Base-by-base conservation (phyloP, 1,140 invertebrate species). In the Oncopodura yosiiana region DNA sequence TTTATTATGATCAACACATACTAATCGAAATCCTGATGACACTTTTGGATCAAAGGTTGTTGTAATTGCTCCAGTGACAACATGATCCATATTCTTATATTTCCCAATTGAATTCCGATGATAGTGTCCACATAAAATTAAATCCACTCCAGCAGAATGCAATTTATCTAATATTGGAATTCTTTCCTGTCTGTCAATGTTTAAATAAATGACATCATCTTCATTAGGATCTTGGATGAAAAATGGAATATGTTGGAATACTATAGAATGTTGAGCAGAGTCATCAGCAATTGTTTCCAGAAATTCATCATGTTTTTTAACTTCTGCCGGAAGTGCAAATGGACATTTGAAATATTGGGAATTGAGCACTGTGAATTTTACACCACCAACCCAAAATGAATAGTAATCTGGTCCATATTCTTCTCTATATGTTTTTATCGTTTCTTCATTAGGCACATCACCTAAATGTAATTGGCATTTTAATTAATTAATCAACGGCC, bases 231-330 rank as follows among this genome's bases (percentile, higher is more conserved):
- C 42, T 3, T 64, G 45, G 2, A 77, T n/a, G 65, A 78, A 79
- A 66, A 70, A 74, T 3, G 77, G 74, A 50, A 79, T 75, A 60
- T 79, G 78, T 62, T 79, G 76, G 54, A 79, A 77, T 12, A 78
- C 56, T 29, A 79, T 66, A 24, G 39, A 41, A 32, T 55, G 58
- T 41, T 54, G 39, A 3, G 55, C 58, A 16, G 6, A 11, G 2
- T 41, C 5, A 36, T 58, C 55, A 6, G 11, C 39, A 6, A 60
- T 53, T 3, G 14, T 53, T 4, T 52, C 36, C 8, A 60, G 44
- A 16, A 60, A 76, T 11, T 60, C 19, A 14, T 76, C 69, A 48
- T 78, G 77, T 30, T 71, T 64, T 37, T 55, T 36, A 11, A 68
- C 68, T 37, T 72, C 50, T 23, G 71, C 56, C 9, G 49, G 53